A percentile compares a stretch with the other conserved stretches of the same genome.
These are phyloP conservation scores for Nudaria mundana DNA, from an alignment of 2,888 invertebrate species.

Conservation along the genomic window DNA sequence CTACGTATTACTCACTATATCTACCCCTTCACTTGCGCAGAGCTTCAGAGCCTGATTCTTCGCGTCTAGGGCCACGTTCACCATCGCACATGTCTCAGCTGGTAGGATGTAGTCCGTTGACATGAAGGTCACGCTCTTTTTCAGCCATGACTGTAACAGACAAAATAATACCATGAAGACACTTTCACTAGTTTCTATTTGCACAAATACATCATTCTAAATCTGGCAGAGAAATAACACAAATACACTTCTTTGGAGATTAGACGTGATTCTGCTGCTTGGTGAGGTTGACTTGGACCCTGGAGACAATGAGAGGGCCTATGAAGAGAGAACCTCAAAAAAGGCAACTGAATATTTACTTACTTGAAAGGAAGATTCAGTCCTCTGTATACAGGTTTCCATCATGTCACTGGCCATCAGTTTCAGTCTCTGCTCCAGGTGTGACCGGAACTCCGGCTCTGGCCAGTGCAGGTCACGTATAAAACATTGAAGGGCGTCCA, in stretches of 20 bases:
- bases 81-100: slow-evolving; percentile 99
- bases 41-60: slow-evolving; percentile 98
- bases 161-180: too few relatives aligned
- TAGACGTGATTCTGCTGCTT: too few relatives aligned
- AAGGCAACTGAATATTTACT: background rate
- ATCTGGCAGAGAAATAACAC: too few relatives aligned
- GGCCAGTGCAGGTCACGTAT: slow-evolving; percentile 99
- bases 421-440: slow-evolving; percentile 97
- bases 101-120: slow-evolving; percentile 99
- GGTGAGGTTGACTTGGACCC: too few relatives aligned
- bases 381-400: slow-evolving; percentile 97
- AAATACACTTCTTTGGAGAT: too few relatives aligned
- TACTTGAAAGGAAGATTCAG: slow-evolving; percentile 90
- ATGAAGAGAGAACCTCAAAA: too few relatives aligned
- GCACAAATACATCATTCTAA: too few relatives aligned
- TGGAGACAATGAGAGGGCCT: too few relatives aligned
- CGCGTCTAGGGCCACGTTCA: slow-evolving; percentile 98
- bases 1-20: slow-evolving; percentile 87
- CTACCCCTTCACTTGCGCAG: slow-evolving; percentile 97
- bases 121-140: slow-evolving; percentile 95
- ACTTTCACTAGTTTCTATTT: too few relatives aligned
- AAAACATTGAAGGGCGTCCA: slow-evolving; percentile 98
- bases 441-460: slow-evolving; percentile 97
- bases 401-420: slow-evolving; percentile 99
- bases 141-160: slow-evolving; percentile 93